Conservation (phyloP, 2,113 vertebrate genomes). For the Pelvicachromis taeniatus region DNA sequence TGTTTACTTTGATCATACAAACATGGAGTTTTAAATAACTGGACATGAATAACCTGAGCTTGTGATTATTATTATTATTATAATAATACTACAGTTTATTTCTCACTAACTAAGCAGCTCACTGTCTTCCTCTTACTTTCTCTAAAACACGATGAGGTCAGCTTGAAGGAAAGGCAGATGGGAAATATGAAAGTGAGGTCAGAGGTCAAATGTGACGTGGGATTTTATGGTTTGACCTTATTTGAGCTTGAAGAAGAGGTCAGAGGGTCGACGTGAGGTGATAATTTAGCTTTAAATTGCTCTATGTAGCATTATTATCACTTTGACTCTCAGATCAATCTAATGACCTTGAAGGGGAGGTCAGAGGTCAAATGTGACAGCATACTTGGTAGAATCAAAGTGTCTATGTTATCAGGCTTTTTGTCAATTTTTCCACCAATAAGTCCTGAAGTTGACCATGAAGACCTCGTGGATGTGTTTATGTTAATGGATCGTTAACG, state of each 20-base stretch:
- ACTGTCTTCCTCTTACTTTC: neutral
- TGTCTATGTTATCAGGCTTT: neutral
- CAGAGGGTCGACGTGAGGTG: accelerated
- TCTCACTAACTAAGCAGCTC: neutral
- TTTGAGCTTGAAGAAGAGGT: neutral
- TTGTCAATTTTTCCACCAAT: neutral
- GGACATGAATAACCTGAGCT: neutral
- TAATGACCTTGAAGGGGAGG: neutral
- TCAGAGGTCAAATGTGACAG: neutral
- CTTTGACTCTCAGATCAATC: neutral
- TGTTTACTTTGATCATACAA: neutral
- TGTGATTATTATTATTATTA: neutral
- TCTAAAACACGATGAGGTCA: neutral
- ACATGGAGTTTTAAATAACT: neutral
- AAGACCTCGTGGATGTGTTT: accelerated
- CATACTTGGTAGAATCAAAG: neutral
- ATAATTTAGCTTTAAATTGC: neutral
- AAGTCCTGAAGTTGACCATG: neutral
- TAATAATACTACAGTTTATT: neutral
- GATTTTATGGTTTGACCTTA: neutral
- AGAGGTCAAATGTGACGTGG: neutral
- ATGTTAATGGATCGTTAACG: neutral
- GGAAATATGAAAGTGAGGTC: neutral
- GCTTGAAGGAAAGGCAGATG: neutral
- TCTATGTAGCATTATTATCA: neutral